These are phyloP conservation scores for Stegastes partitus DNA, from an alignment of 2,113 vertebrate species.

Conservation along the genomic window DNA sequence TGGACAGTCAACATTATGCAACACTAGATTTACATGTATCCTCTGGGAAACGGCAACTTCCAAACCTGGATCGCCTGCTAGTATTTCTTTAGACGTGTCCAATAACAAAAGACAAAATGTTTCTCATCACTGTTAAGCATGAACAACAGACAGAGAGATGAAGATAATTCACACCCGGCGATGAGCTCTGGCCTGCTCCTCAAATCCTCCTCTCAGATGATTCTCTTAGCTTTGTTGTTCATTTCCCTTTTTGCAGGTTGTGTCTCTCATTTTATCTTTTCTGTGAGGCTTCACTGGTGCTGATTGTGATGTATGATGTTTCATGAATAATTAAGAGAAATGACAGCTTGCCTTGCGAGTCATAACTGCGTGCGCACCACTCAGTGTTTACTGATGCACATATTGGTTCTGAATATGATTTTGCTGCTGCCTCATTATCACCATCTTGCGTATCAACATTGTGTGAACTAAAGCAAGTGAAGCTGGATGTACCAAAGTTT, in stretches of 20 bases:
- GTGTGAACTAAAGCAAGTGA: conserved; percentile 59
- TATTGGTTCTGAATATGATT: conserved; percentile 55
- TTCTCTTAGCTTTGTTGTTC: conserved; percentile 76
- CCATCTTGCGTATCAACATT: conserved; percentile 43
- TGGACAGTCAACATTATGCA: conserved; percentile 48
- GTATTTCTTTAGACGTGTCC: conserved; percentile 43
- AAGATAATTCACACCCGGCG: conserved; percentile 58
- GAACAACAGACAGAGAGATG: conserved; percentile 77
- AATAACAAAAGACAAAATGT: conserved; percentile 56
- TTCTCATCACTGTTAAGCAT: conserved; percentile 50
- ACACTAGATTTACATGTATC: conserved; percentile 43
- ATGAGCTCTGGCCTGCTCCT: conserved; percentile 38
- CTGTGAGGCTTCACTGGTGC: conserved; percentile 60
- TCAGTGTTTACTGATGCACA: conserved; percentile 63
- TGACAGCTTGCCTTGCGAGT: conserved; percentile 57
- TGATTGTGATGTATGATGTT: conserved; percentile 61
- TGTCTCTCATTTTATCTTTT: conserved; percentile 47
- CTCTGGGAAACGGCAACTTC: conserved; percentile 46
- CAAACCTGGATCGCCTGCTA: conserved; percentile 57
- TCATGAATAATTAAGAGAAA: conserved; percentile 74
- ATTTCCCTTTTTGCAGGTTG: conserved; percentile 29
- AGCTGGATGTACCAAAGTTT: conserved; percentile 66
- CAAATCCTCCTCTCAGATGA: conserved; percentile 65
- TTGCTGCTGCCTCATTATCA: conserved; percentile 49
- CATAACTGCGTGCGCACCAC: conserved; percentile 54